Percentiles rank a stretch among this genome's conserved stretches.
Conservation (phyloP, 2,888 invertebrate species). For the Drosophila villosipedis region DNA sequence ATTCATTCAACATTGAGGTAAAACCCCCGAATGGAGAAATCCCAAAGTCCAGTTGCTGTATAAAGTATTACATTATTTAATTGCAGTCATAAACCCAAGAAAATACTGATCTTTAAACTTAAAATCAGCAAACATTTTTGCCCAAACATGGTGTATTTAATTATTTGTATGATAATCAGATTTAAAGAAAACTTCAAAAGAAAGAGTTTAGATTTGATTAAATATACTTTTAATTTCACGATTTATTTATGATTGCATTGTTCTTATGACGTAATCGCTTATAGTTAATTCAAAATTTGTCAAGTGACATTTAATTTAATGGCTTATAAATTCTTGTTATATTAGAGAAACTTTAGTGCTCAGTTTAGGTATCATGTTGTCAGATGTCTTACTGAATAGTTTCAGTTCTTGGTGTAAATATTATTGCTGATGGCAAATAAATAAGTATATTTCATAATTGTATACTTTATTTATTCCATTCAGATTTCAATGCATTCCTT, state of each 20-base stretch:
- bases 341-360: not conserved
- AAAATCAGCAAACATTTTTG: not conserved
- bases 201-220: conserved; percentile 33
- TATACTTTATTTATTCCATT: not conserved
- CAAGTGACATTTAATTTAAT: conserved; percentile 22
- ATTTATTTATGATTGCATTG: conserved; percentile 60
- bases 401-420: not conserved
- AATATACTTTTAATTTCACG: conserved; percentile 52
- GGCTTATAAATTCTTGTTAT: not conserved
- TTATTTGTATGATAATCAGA: conserved; percentile 19
- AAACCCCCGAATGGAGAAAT: conserved; percentile 30
- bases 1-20: conserved; percentile 5
- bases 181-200: not conserved
- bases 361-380: not conserved
- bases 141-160: not conserved
- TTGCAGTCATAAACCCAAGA: conserved; percentile 17
- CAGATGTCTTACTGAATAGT: not conserved
- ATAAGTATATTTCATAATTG: not conserved
- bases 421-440: not conserved
- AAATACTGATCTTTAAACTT: not conserved
- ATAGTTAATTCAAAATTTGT: conserved; percentile 56
- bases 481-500: not conserved
- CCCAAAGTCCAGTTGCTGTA: conserved; percentile 42
- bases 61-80: conserved; percentile 29
- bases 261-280: conserved; percentile 20